These are phyloP conservation scores for Vidua macroura DNA, from an alignment of 2,113 vertebrate species.

Conservation along the genomic window DNA sequence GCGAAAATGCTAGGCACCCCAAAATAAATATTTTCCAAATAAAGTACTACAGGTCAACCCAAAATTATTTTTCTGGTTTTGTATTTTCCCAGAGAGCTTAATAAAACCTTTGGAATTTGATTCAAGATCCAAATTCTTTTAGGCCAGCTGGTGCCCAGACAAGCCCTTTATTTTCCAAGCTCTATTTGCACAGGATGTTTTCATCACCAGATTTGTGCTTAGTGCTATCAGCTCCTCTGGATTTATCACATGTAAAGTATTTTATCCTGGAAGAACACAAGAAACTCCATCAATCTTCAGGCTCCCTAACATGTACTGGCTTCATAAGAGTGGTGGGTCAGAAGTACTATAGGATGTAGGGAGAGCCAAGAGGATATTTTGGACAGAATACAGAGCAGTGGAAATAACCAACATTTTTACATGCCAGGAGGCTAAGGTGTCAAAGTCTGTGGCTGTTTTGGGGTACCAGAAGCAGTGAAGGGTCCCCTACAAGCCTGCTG, in stretches of 20 bases:
- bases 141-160: neutral
- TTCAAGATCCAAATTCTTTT: neutral
- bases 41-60: neutral
- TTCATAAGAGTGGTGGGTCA: neutral
- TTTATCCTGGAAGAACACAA: neutral
- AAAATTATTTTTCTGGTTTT: neutral
- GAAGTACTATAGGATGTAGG: neutral
- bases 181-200: neutral
- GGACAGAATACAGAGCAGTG: neutral
- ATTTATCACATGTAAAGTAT: neutral
- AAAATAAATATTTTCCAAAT: slow-evolving; percentile 9
- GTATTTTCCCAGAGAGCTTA: neutral
- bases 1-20: neutral
- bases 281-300: neutral
- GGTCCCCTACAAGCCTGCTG: neutral
- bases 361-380: neutral
- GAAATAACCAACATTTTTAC: neutral
- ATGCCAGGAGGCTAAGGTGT: neutral
- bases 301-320: neutral
- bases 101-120: neutral
- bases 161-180: neutral
- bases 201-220: neutral
- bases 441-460: neutral
- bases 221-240: neutral
- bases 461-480: neutral